These are phyloP conservation scores for Caenorhabditis imperialis DNA, from an alignment of 2,888 invertebrate genomes.

Conservation along the genomic window DNA sequence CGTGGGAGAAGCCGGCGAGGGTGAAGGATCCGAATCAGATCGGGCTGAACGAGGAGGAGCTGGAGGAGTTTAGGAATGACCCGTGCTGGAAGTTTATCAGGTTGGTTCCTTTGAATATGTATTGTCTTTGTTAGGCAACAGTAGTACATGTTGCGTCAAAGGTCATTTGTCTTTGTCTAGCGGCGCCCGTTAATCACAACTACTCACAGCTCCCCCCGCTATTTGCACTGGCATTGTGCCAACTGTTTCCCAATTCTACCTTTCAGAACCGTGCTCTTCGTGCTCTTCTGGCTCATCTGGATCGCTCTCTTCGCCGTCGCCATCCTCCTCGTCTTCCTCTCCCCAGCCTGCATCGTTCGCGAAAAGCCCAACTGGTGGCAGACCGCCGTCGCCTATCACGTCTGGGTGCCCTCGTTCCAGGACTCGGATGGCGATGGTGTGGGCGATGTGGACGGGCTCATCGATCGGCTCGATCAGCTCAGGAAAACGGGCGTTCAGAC, in stretches of 20 bases:
- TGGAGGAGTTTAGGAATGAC: conserved; percentile 61
- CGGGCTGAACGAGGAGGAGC: conserved; percentile 61
- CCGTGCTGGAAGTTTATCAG: conserved; percentile 65
- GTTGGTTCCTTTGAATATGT: conserved; percentile 30
- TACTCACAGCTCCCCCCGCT: no score
- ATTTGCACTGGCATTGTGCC: conserved; percentile 20
- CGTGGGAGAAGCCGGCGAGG: conserved; percentile 20
- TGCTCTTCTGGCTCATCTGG: conserved; percentile 72
- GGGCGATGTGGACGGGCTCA: conserved; percentile 86
- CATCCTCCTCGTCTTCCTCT: conserved; percentile 63
- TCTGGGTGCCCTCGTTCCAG: conserved; percentile 89
- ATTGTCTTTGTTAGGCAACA: no score
- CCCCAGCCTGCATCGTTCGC: conserved; percentile 67
- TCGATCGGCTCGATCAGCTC: conserved; percentile 54
- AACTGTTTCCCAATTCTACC: not conserved
- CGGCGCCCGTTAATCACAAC: not conserved
- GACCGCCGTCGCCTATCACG: conserved; percentile 72
- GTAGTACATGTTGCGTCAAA: no score
- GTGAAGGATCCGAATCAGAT: conserved; percentile 47
- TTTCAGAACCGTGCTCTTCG: conserved; percentile 66
- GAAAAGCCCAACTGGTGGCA: conserved; percentile 74
- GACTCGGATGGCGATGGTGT: conserved; percentile 89
- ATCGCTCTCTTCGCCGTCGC: conserved; percentile 65
- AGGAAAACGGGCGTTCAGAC: conserved; percentile 59
- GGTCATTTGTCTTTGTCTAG: no score